Conservation (phyloP, 2,797 vertebrate species). For the Antennarius maculatus region DNA sequence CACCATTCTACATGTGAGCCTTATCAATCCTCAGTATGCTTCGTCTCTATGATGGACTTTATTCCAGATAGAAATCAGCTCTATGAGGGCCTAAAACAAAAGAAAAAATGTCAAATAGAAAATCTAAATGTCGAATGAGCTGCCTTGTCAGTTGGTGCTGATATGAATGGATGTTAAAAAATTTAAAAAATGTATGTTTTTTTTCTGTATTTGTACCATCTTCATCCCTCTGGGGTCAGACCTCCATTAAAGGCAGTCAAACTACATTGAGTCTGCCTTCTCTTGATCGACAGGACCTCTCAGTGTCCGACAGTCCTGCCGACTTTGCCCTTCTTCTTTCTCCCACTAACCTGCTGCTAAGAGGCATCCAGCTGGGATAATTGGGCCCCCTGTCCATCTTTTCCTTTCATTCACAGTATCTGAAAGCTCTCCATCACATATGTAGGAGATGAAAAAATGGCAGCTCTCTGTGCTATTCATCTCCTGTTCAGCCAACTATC, state of each 20-base stretch:
- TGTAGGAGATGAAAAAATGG: conserved; percentile 46
- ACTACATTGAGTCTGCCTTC: conserved; percentile 12
- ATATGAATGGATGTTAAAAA: conserved; percentile 4
- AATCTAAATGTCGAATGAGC: conserved; percentile 21
- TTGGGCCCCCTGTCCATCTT: conserved; percentile 67
- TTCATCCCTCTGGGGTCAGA: conserved; percentile 33
- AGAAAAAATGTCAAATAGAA: conserved; percentile 1
- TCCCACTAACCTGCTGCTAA: conserved; percentile 57
- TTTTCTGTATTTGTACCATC: conserved; percentile 17
- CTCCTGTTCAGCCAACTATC: conserved; percentile 53
- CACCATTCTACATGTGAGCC: conserved; percentile 25
- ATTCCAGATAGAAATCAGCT: conserved; percentile 23
- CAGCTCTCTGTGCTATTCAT: conserved; percentile 39
- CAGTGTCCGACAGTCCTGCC: conserved; percentile 57
- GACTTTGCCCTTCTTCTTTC: conserved; percentile 59
- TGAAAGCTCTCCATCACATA: conserved; percentile 59
- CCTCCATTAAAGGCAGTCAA: conserved; percentile 29
- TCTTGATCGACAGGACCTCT: conserved; percentile 47
- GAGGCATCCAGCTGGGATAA: conserved; percentile 74
- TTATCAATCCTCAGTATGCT: conserved; percentile 25
- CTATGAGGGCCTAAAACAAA: conserved; percentile 6
- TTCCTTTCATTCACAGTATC: conserved; percentile 54
- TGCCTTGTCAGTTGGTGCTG: conserved; percentile 5
- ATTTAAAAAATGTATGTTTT: conserved; percentile 5
- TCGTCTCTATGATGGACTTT: conserved; percentile 38